Evolutionary conservation across 1,140 invertebrate species (phyloP), one percentile per base, ranked within the genome.

Genomic region (Apis florea): DNA sequence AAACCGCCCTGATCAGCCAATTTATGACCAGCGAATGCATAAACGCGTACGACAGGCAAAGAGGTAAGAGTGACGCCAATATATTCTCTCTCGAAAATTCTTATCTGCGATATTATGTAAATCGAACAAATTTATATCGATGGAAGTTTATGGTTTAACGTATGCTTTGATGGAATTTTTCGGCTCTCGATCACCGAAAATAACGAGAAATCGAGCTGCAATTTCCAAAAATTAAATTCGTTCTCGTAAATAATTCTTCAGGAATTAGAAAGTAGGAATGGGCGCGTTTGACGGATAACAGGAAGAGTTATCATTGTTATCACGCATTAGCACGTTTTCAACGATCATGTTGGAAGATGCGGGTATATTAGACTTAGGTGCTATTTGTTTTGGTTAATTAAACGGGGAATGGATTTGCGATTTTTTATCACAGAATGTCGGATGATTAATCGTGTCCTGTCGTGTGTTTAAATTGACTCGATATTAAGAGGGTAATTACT

Each of bases 1-100:
- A 98, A 93, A 97, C 98, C 1, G 96, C 98, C 21, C 95, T 99
- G 2, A 96, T 98, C 86, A 97, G 97, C 83, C 98, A 99, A 94
- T 99, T 99, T 90, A 97, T 98, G 95, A 98, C 98, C 58, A 98
- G 97, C 71, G 98, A 99, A 89, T 98, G 97, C 90, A 98, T 98
- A 90, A 98, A 98, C 90, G 97, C 97, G 26, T 98, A 98, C 89
- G 98, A 98, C 85, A 95, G 96, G 86, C 96, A 96, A 86, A 95
- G 95, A 94, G 96, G 96, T 96, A 79, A 95, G n/a, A n/a, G 94
- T 87, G n/a, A 78, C 75, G 40, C 31, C 49, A 31, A 49, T 51
- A 40, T 73, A 59, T 49, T 31, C 31, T 6, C 31, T 40, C 31
- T 40, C 31, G 31, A 40, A 40, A 40, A 40, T 40, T 40, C 31